phyloP scores from a whole-genome alignment of 2,113 vertebrate genomes.

The Hystrix brachyura region DNA sequence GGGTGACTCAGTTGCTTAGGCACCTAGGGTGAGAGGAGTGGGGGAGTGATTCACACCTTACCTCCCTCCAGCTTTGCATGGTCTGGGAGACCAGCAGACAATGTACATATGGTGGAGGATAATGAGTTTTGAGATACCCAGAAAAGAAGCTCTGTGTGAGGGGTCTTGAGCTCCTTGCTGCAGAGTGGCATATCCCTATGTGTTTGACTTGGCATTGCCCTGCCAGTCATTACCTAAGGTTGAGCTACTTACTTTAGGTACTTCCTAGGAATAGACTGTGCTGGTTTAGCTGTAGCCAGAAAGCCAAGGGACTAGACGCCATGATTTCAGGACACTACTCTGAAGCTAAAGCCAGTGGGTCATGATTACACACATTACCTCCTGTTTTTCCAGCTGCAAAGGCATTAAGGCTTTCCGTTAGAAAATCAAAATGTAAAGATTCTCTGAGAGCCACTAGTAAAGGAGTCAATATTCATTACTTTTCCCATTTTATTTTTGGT shows the following conservation, averaged over 20 bases:
- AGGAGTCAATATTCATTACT: slow-evolving; percentile 33
- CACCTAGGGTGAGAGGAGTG: neutral
- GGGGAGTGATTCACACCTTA: neutral
- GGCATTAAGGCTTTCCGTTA: slow-evolving; percentile 57
- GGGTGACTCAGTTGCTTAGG: slow-evolving; percentile 1
- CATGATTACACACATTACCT: neutral
- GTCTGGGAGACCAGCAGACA: neutral
- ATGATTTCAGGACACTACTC: slow-evolving; percentile 6
- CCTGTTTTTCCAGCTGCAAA: slow-evolving; percentile 32
- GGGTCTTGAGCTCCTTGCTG: neutral
- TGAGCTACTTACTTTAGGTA: neutral
- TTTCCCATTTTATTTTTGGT: slow-evolving; percentile 31
- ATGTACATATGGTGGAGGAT: neutral
- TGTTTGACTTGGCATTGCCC: neutral
- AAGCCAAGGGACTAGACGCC: neutral
- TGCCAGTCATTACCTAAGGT: neutral
- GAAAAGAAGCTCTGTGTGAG: slow-evolving; percentile 1
- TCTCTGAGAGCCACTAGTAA: slow-evolving; percentile 27
- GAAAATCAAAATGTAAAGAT: slow-evolving; percentile 46
- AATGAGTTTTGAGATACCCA: slow-evolving; percentile 2
- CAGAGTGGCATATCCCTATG: neutral
- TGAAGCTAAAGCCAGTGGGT: slow-evolving; percentile 40
- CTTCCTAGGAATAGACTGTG: slow-evolving; percentile 25
- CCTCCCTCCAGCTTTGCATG: neutral
- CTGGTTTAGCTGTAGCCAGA: neutral